Conservation (phyloP, 2,113 vertebrate genomes). For the Zosterops hypoxanthus region DNA sequence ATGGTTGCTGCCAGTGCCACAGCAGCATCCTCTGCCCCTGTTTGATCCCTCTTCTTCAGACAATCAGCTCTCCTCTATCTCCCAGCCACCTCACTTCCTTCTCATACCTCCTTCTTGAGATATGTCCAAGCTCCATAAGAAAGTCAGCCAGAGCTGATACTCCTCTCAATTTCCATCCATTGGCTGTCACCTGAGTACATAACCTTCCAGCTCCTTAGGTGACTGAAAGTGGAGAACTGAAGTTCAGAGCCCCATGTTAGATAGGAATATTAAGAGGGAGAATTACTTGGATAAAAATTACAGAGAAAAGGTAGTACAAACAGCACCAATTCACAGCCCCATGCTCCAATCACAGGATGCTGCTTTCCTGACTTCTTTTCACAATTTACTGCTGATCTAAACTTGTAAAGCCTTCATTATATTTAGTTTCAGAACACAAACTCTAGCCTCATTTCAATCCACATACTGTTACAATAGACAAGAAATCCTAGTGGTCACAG, state of each 20-base stretch:
- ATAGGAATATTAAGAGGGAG: neutral
- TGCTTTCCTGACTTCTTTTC: neutral
- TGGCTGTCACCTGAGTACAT: neutral
- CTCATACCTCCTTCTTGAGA: neutral
- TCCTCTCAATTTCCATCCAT: neutral
- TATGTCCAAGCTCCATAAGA: neutral
- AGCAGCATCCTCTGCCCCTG: neutral
- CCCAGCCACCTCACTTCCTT: neutral
- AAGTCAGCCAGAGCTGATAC: neutral
- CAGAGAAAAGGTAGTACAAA: neutral
- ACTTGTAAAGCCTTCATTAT: neutral
- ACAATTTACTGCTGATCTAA: neutral
- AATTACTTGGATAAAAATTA: neutral
- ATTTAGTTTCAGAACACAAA: neutral
- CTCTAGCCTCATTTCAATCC: neutral
- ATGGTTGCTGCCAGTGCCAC: neutral
- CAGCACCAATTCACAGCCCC: neutral
- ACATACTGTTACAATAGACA: neutral
- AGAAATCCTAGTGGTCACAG: neutral
- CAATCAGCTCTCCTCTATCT: neutral
- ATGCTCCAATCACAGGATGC: neutral
- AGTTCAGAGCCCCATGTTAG: neutral
- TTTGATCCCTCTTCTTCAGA: neutral
- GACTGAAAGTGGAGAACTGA: neutral
- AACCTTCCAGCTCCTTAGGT: neutral